A percentile compares a stretch with the other conserved stretches of the same genome.
phyloP scores from a whole-genome alignment of 2,888 invertebrate species.

The Himalopsyche tibetana region DNA sequence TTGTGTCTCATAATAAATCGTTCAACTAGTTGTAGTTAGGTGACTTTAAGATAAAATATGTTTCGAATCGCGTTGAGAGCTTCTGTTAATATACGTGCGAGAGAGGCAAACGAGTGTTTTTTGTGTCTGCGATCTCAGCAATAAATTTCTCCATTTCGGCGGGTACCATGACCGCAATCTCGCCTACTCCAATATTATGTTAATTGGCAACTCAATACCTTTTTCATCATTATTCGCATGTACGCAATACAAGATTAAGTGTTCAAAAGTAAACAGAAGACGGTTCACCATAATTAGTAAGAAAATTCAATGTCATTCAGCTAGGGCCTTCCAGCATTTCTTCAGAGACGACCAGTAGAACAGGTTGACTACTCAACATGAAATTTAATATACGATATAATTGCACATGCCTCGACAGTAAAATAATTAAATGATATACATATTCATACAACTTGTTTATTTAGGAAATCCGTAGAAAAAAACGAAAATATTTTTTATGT shows the following conservation, averaged over 20 bases:
- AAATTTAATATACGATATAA: too few relatives aligned
- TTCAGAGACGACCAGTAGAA: too few relatives aligned
- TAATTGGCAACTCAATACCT: constrained; percentile 13
- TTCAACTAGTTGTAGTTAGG: not conserved
- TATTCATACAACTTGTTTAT: too few relatives aligned
- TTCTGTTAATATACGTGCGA: not conserved
- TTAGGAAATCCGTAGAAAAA: too few relatives aligned
- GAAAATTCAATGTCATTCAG: constrained; percentile 24
- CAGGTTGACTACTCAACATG: too few relatives aligned
- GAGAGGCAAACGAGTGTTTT: not conserved
- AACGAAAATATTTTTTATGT: too few relatives aligned
- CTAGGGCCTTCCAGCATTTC: not conserved
- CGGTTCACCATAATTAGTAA: not conserved
- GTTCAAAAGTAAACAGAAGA: constrained; percentile 7
- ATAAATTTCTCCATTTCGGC: constrained; percentile 27
- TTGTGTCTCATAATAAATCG: not conserved
- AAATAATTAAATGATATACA: too few relatives aligned
- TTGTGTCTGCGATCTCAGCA: constrained; percentile 13
- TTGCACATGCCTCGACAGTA: too few relatives aligned
- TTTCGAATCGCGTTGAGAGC: constrained; percentile 25
- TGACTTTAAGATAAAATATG: constrained; percentile 3
- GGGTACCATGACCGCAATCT: constrained; percentile 30
- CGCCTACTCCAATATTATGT: constrained; percentile 31
- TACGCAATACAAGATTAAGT: constrained; percentile 4
- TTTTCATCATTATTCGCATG: constrained; percentile 17